Conservation (phyloP, 2,113 vertebrate species). For the Dolichotis patagonum region DNA sequence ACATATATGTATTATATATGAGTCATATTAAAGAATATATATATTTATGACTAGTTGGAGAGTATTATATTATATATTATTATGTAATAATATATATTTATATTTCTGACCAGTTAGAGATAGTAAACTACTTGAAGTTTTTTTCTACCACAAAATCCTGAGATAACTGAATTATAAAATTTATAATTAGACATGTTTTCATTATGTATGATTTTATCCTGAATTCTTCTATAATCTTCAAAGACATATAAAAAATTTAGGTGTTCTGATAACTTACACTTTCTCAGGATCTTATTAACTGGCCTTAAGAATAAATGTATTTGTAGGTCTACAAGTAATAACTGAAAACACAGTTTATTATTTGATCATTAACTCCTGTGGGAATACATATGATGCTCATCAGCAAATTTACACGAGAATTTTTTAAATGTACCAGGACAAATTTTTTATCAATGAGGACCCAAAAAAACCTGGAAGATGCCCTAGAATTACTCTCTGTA, state of each 20-base stretch:
- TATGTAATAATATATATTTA: background rate
- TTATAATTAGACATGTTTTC: background rate
- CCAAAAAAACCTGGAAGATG: background rate
- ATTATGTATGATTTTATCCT: background rate
- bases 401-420: background rate
- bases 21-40: background rate
- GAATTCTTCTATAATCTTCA: background rate
- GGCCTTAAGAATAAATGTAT: background rate
- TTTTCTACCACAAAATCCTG: background rate
- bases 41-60: background rate
- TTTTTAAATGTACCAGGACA: background rate
- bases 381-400: background rate
- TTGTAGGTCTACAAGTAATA: background rate
- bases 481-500: background rate
- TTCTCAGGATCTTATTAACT: background rate
- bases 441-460: background rate
- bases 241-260: slow-evolving; percentile 4
- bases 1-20: background rate
- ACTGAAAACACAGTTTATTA: background rate
- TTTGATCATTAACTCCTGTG: background rate
- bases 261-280: slow-evolving; percentile 14
- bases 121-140: background rate
- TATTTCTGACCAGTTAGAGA: background rate
- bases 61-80: no score
- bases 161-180: slow-evolving; percentile 17